Evolutionary conservation across 2,113 vertebrate species (phyloP).

Genomic region (Cariama cristata): DNA sequence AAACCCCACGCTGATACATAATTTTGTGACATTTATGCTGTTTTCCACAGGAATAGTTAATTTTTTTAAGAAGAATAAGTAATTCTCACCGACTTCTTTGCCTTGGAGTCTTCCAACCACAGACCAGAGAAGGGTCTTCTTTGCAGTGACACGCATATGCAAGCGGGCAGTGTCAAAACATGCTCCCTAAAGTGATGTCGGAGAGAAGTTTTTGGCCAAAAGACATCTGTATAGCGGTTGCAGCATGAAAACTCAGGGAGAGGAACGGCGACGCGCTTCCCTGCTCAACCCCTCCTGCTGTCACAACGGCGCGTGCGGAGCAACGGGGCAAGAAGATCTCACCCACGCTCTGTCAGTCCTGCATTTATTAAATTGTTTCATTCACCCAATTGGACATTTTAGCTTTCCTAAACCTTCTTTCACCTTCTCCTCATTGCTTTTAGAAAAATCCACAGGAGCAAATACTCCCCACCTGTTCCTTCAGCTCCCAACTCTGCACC

Average conservation of each 20-base stretch:
- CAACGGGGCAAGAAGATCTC: background rate
- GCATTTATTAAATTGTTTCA: background rate
- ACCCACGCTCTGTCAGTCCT: background rate
- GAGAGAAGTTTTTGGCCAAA: background rate
- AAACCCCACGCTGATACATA: background rate
- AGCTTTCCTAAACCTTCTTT: background rate
- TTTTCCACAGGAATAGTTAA: background rate
- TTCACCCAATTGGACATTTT: background rate
- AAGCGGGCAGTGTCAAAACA: slow-evolving; percentile 22
- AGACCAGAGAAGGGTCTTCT: background rate
- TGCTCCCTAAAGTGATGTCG: background rate
- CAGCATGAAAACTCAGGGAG: background rate
- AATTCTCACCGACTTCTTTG: background rate
- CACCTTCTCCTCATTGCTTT: background rate
- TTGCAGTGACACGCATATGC: background rate
- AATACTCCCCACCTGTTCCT: background rate
- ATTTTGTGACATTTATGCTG: background rate
- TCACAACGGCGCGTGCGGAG: background rate
- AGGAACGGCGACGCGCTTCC: fast-evolving
- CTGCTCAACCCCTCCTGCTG: background rate
- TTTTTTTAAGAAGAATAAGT: background rate
- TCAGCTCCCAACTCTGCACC: background rate
- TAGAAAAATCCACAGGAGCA: background rate
- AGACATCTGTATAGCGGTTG: background rate
- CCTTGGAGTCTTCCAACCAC: background rate